These are phyloP conservation scores for Coptodon rendalli DNA, from an alignment of 2,113 vertebrate species.

Conservation along the genomic window DNA sequence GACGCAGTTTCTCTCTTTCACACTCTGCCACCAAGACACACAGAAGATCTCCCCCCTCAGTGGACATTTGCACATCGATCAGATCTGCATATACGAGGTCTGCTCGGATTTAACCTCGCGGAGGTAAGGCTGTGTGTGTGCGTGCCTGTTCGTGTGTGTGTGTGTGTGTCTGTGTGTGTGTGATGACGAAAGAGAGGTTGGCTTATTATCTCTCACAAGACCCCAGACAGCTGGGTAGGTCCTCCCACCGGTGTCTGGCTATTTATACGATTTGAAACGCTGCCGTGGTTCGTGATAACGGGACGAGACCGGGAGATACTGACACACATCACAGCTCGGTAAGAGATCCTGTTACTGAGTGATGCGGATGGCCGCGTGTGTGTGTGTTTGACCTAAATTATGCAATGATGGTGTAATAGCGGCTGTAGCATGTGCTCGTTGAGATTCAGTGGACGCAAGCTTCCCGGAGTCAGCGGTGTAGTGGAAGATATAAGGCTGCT, in stretches of 20 bases:
- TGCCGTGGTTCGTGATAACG: slow-evolving; percentile 22
- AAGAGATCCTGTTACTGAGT: slow-evolving; percentile 26
- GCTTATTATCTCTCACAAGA: slow-evolving; percentile 36
- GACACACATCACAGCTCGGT: slow-evolving; percentile 42
- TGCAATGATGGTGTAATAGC: slow-evolving; percentile 35
- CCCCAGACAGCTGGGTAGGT: slow-evolving; percentile 31
- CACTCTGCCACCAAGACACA: background rate
- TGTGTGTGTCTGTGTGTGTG: background rate
- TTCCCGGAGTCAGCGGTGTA: background rate
- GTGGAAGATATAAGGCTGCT: background rate
- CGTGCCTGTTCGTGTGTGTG: background rate
- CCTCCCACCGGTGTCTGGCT: slow-evolving; percentile 64
- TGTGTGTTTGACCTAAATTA: slow-evolving; percentile 56
- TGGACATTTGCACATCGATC: background rate
- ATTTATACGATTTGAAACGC: slow-evolving; percentile 56
- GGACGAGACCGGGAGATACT: slow-evolving; percentile 21
- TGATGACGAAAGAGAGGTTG: slow-evolving; percentile 22
- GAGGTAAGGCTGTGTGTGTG: slow-evolving; percentile 19
- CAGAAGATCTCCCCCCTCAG: background rate
- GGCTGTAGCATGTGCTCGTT: slow-evolving; percentile 29
- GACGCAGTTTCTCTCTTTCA: background rate
- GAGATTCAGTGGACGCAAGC: background rate
- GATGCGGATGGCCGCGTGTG: slow-evolving; percentile 14
- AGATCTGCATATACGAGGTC: slow-evolving; percentile 11
- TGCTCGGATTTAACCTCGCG: background rate